Conservation (phyloP, 2,888 invertebrate genomes). For the Caenorhabditis afra region DNA sequence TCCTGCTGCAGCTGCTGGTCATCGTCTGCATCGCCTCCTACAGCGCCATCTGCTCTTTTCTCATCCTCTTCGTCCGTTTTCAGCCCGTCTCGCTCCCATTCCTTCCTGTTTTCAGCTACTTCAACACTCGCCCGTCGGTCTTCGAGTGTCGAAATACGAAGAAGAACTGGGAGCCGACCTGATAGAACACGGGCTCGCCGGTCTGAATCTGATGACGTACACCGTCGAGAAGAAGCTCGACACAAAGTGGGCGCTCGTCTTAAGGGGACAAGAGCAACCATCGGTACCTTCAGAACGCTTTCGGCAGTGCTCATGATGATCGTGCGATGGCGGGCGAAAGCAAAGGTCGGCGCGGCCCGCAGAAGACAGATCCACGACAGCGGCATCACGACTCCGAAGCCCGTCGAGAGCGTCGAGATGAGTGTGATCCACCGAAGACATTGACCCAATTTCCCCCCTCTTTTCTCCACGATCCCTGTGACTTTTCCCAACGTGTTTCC, state of each 20-base stretch:
- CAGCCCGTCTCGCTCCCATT: background rate
- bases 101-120: conserved; percentile 59
- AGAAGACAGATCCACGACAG: conserved; percentile 51
- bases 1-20: conserved; percentile 52
- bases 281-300: conserved; percentile 26
- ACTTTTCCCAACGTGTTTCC: conserved; percentile 12
- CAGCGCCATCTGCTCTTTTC: conserved; percentile 54
- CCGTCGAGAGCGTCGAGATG: conserved; percentile 46
- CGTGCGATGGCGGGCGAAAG: conserved; percentile 51
- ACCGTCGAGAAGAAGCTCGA: conserved; percentile 75
- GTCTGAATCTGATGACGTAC: conserved; percentile 75
- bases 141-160: conserved; percentile 74
- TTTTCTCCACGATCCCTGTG: conserved; percentile 33
- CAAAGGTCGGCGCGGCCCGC: conserved; percentile 40
- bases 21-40: conserved; percentile 46
- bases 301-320: conserved; percentile 48
- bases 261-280: too few relatives aligned
- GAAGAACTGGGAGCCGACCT: conserved; percentile 79
- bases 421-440: conserved; percentile 45
- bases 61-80: conserved; percentile 60
- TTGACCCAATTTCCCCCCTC: background rate
- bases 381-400: conserved; percentile 27
- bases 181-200: conserved; percentile 75
- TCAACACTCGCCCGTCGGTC: conserved; percentile 72
- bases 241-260: conserved; percentile 72